Base-by-base conservation (phyloP, 2,797 vertebrate species). In the Champsocephalus gunnari region DNA sequence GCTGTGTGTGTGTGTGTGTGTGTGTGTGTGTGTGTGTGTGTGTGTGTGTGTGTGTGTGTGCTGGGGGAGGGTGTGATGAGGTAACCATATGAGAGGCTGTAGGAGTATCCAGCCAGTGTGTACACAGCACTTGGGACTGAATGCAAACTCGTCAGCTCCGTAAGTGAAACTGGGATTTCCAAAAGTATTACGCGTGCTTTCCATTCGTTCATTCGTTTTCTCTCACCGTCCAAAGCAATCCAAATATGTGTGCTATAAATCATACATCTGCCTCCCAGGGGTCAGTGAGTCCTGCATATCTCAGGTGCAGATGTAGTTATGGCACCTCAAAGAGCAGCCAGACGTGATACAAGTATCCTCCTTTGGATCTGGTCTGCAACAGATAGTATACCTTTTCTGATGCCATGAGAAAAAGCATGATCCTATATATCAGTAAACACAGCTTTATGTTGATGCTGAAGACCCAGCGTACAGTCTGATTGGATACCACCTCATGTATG, bases 41-140 rank as follows among this genome's bases (percentile, higher is more conserved):
- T 45, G 64, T 64, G 60, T 32, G 21, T 62, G 59, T 41, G 19
- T 28, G 44, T 7, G 41, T 48, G 61, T 28, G 47, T 24, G 19
- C 19, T 17, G 72, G 72, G 76, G 49, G 69, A 54, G 59, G 71
- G 66, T 5, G 2, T 72, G 71, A 88, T 85, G 80, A 85, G 69
- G 47, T 78, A 75, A 73, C 56, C 88, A 91, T 79, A 77, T 55
- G 72, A 9, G 49, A 41, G 34, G 53, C 68, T 59, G 59, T 44
- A 54, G 4, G 32, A 54, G 58, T 60, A 24, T 71, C 11, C 12
- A 13, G 47, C 16, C 44, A 16, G 14, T 51, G 45, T 38, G 50
- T 16, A 12, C 73, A 21, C 41, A 61, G 16, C 47, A 49, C 4
- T 28, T 50, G 62, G 43, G 28, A n/a, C 4, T 53, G 3, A 54